phyloP scores from a whole-genome alignment of 2,113 vertebrate genomes.

The Aegotheles bennettii region DNA sequence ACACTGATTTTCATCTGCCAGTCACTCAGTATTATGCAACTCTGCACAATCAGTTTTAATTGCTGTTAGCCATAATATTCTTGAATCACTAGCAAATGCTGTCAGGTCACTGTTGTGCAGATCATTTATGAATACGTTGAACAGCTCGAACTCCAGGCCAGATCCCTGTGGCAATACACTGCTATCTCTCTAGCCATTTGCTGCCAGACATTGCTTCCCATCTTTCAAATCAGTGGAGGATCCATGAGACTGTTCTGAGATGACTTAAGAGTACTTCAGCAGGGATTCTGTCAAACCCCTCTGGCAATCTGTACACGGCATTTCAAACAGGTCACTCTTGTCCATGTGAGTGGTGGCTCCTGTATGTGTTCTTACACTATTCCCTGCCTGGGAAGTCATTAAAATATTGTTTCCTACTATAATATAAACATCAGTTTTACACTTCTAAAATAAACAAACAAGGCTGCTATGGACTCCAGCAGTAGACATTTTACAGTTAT shows the following conservation, averaged over 20 bases:
- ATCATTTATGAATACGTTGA: not conserved
- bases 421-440: constrained; percentile 25
- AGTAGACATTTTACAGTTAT: constrained; percentile 3
- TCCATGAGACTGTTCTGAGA: not conserved
- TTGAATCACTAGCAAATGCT: not conserved
- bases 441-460: constrained; percentile 34
- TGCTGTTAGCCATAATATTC: not conserved
- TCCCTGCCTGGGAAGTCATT: not conserved
- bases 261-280: not conserved
- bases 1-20: not conserved
- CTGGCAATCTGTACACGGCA: not conserved
- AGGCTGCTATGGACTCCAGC: not conserved
- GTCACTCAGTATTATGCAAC: not conserved
- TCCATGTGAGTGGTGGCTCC: not conserved
- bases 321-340: not conserved
- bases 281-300: not conserved
- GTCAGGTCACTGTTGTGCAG: not conserved
- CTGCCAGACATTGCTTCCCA: not conserved
- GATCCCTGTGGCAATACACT: not conserved
- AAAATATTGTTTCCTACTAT: not conserved
- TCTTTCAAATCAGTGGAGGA: not conserved
- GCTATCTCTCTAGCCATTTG: not conserved
- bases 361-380: not conserved
- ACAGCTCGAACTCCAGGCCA: not conserved
- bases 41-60: not conserved